phyloP scores from a whole-genome alignment of 2,888 invertebrate genomes.

The Pandemis cinnamomeana region DNA sequence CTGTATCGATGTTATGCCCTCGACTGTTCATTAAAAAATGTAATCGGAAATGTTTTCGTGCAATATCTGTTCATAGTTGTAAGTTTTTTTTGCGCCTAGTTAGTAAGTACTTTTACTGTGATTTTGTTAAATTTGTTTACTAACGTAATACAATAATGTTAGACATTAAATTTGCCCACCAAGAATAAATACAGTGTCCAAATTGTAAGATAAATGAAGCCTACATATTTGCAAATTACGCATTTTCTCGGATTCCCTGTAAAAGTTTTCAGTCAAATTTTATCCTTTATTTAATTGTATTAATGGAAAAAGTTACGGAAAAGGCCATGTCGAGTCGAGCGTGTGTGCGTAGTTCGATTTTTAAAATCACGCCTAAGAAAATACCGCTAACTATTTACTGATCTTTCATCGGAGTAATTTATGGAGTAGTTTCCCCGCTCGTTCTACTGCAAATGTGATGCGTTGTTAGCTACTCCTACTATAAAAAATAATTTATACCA shows the following conservation, averaged over 20 bases:
- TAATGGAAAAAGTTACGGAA: no score
- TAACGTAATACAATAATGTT: background rate
- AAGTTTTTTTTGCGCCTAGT: background rate
- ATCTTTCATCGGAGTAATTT: no score
- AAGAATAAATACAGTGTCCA: background rate
- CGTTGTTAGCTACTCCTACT: no score
- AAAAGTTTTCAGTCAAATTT: background rate
- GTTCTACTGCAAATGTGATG: no score
- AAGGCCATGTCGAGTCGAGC: no score
- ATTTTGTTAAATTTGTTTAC: slow-evolving; percentile 8
- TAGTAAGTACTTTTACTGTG: slow-evolving; percentile 22
- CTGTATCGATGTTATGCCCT: no score
- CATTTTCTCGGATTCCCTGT: background rate
- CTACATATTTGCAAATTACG: background rate
- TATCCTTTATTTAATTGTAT: no score
- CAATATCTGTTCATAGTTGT: background rate
- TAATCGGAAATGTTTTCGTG: background rate
- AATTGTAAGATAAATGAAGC: background rate
- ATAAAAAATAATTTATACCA: background rate
- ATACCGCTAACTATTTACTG: no score
- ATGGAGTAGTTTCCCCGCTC: no score
- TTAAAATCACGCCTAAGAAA: no score
- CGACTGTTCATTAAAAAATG: background rate
- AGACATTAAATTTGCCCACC: background rate
- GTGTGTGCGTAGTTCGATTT: no score